Evolutionary conservation across 2,113 vertebrate species (phyloP), one percentile per base, ranked within the genome.

Genomic region (Saccopteryx bilineata): DNA sequence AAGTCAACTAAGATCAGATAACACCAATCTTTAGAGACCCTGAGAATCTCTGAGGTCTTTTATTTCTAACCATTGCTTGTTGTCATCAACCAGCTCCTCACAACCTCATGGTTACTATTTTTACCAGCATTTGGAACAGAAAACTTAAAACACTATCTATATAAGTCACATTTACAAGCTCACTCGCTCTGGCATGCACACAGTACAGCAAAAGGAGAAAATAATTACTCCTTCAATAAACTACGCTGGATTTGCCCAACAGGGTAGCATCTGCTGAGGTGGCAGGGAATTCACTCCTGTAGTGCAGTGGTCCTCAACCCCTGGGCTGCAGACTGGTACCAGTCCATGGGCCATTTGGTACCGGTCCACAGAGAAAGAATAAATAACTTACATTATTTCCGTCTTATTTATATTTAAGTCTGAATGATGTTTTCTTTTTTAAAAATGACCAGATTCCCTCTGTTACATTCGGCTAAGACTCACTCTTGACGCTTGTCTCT

Each of bases 1-100:
- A 90, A 87, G 18, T 66, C 28, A 93, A 96, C 56, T 39, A 80
- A 31, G 23, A 80, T 88, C 39, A 90, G 48, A 9, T 48, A 92
- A 68, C 14, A 94, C 11, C 54, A 56, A 7, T 50, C 54, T 79
- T 83, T 74, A 84, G 13, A 87, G 81, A 87, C 18, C 26, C 75
- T 52, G 33, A 89, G 56, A 92, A 60, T 54, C 71, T 14, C 69
- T 94, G 1, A 84, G 76, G 24, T 24, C 66, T 93, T 82, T 76
- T 23, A 52, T 86, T 82, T 82, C 78, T 39, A 93, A 78, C 5
- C 15, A 2, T 66, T 76, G 48, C 31, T 72, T 92, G 39, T 3
- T 72, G 39, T 69, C 72, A 50, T 58, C 75, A 94, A 84, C 23
- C 17, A 88, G 33, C 69, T 68, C 74, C 50, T 79, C 39, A 60